Conservation (phyloP, 2,888 invertebrate genomes). For the Lasioglossum lativentre region DNA sequence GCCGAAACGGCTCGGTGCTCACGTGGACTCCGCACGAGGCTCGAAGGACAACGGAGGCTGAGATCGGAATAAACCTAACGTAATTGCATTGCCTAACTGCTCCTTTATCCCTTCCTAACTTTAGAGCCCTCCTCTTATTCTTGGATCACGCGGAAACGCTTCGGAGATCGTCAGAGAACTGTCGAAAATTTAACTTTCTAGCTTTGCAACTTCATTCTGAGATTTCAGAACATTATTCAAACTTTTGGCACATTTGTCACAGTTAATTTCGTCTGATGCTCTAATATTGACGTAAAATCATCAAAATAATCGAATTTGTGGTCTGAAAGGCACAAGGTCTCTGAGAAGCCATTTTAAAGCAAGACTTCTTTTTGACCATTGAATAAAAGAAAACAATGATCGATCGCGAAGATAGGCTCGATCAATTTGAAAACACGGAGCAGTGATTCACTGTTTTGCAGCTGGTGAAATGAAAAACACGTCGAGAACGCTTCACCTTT, state of each 20-base stretch:
- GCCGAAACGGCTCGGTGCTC: constrained; percentile 55
- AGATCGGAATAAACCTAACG: constrained; percentile 50
- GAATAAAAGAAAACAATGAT: not conserved
- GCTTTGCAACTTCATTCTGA: too few species aligned
- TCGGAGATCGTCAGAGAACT: not conserved
- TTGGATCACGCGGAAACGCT: not conserved
- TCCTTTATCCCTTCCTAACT: constrained; percentile 23
- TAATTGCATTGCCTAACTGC: constrained; percentile 35
- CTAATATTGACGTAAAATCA: too few species aligned
- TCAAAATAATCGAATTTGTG: not conserved
- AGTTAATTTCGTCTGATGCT: not conserved
- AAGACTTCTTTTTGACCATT: not conserved
- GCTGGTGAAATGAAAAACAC: constrained; percentile 52
- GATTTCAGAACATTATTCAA: too few species aligned
- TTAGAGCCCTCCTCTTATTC: not conserved
- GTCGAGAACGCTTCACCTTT: constrained; percentile 55
- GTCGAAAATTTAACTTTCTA: not conserved
- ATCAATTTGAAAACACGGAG: constrained; percentile 35
- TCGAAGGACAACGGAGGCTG: constrained; percentile 42
- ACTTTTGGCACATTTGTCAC: too few species aligned
- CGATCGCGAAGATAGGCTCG: not conserved
- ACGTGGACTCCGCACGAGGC: constrained; percentile 69
- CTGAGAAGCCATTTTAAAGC: not conserved
- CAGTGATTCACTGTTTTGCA: constrained; percentile 55
- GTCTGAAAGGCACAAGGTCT: not conserved